Base-by-base conservation (phyloP, 2,888 invertebrate genomes). In the Harpalus rufipes region DNA sequence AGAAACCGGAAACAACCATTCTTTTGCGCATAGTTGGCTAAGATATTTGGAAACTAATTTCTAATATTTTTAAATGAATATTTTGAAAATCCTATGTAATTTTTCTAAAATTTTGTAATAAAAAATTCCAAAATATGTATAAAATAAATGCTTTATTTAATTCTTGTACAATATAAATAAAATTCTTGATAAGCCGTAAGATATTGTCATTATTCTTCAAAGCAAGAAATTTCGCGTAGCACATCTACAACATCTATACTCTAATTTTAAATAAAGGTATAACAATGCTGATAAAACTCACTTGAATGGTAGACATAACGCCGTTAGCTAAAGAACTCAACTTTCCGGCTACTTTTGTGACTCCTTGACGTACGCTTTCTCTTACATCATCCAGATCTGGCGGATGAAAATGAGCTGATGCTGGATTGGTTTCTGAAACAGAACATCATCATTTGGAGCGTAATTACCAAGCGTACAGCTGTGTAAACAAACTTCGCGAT, bases 311-410 rank as follows among this genome's bases (percentile, higher is more conserved):
- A 86, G 96, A 95, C 93, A 98, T 97, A 18, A 99, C 96, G 88
- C 97, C 98, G 92, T 96, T 98, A 87, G 99, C 98, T 87, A 99
- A 92, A 87, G 96, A 97, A 88, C 99, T 98, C 86, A 99, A 92
- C 89, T 96, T 96, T n/a, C 98, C 99, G 79, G 99, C 99, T 86
- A 99, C 99, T 92, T 97, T 97, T 87, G 97, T 97, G 84, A 99
- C 99, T 86, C 99, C 99, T 89, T 97, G 97, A 88, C 97, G 95
- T 51, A 99, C 98, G 87, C 98, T 98, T 92, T 99, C 99, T 90
- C 97, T 97, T 58, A 99, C 97, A 89, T 99, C 99, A 87, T 98
- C 97, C 86, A 99, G 93, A 91, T 99, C 99, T 0, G 95, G 95
- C 79, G 94, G 92, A 88, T 93, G 92, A 86, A 92, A 92, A 86